phyloP scores from a whole-genome alignment of 2,113 vertebrate species.

The Thermophis baileyi region DNA sequence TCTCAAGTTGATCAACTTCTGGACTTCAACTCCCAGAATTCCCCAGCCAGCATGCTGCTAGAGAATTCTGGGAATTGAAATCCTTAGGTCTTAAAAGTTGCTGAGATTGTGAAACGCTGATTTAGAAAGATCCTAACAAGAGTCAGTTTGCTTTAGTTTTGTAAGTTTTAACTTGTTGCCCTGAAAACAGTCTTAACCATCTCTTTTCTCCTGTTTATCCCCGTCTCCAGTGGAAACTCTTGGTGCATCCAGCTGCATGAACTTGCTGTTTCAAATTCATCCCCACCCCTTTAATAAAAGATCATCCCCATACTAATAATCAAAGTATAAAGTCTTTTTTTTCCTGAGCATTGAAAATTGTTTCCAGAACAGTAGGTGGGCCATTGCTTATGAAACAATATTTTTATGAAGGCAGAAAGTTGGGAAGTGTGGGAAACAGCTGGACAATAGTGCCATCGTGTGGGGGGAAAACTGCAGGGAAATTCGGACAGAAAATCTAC shows the following conservation, averaged over 20 bases:
- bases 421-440: neutral
- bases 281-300: neutral
- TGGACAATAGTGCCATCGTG: neutral
- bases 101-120: neutral
- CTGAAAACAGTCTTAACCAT: neutral
- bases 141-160: neutral
- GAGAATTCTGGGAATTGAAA: neutral
- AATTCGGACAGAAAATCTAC: neutral
- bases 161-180: neutral
- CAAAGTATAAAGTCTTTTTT: neutral
- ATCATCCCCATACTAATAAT: neutral
- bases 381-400: neutral
- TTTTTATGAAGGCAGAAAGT: neutral
- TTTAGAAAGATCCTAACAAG: neutral
- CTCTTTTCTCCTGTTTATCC: neutral
- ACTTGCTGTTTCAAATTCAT: neutral
- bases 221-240: neutral
- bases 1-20: neutral
- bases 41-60: neutral
- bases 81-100: neutral
- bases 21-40: neutral
- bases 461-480: neutral
- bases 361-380: neutral
- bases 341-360: neutral
- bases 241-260: neutral